These are phyloP conservation scores for Sphaeridia pumilis DNA, from an alignment of 2,888 invertebrate species.

Conservation along the genomic window DNA sequence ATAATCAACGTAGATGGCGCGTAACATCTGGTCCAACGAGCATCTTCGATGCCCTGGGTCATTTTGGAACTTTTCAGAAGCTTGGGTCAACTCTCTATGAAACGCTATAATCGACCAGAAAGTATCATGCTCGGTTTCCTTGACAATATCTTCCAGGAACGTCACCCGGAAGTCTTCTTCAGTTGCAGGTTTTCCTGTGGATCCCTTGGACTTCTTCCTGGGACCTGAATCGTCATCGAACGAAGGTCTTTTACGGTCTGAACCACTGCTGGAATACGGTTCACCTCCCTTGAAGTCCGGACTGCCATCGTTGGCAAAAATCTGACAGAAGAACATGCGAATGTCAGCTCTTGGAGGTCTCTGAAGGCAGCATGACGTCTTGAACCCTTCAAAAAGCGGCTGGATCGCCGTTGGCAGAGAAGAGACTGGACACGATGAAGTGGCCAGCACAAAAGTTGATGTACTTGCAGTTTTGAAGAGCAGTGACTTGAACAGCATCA, in stretches of 20 bases:
- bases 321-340: not conserved
- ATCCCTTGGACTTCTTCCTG: not conserved
- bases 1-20: too few species aligned
- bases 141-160: conserved; percentile 2
- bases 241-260: not conserved
- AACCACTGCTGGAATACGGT: not conserved
- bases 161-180: not conserved
- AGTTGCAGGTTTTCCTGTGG: not conserved
- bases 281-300: not conserved
- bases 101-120: conserved; percentile 11
- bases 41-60: too few species aligned
- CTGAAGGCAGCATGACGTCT: not conserved
- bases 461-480: conserved; percentile 12
- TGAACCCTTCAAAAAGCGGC: conserved; percentile 7
- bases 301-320: not conserved
- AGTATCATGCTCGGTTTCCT: conserved; percentile 5
- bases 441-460: conserved; percentile 7
- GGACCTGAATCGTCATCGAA: not conserved
- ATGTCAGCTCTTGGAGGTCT: not conserved
- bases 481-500: not conserved
- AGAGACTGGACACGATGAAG: not conserved
- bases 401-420: conserved; percentile 1
- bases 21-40: too few species aligned
- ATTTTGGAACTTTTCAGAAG: not conserved
- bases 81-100: conserved; percentile 4